A percentile compares a stretch with the other conserved stretches of the same genome.
These are phyloP conservation scores for Xiphias gladius DNA, from an alignment of 2,113 vertebrate species.

Conservation along the genomic window DNA sequence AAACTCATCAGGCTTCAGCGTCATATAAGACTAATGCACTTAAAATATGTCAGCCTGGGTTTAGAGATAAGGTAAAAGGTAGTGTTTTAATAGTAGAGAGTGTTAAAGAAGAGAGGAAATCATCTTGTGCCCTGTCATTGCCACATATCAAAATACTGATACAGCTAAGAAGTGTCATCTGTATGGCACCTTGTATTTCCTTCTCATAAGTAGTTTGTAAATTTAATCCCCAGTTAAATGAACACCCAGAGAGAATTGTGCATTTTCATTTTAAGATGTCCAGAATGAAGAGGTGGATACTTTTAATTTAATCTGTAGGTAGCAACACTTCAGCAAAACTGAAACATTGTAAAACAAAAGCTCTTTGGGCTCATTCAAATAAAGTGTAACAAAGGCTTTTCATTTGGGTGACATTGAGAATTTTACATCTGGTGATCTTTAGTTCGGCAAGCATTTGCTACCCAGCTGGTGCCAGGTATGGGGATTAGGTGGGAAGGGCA, in stretches of 20 bases:
- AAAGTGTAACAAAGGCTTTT: not conserved
- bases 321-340: not conserved
- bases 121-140: not conserved
- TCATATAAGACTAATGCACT: not conserved
- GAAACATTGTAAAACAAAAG: not conserved
- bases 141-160: not conserved
- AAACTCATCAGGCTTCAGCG: not conserved
- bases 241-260: not conserved
- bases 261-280: not conserved
- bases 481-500: constrained; percentile 75
- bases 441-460: constrained; percentile 34
- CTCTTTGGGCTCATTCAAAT: constrained; percentile 1
- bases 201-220: not conserved
- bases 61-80: not conserved
- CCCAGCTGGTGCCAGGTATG: constrained; percentile 70
- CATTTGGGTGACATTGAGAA: constrained; percentile 31
- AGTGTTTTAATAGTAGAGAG: not conserved
- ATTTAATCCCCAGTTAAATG: not conserved
- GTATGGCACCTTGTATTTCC: not conserved
- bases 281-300: not conserved
- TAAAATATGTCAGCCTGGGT: not conserved
- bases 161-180: not conserved
- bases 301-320: not conserved
- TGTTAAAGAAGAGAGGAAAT: not conserved
- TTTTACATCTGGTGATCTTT: constrained; percentile 40